A percentile compares a stretch with the other conserved stretches of the same genome.
phyloP scores from a whole-genome alignment of 2,888 invertebrate genomes.

The Tanytarsus gracilentus region DNA sequence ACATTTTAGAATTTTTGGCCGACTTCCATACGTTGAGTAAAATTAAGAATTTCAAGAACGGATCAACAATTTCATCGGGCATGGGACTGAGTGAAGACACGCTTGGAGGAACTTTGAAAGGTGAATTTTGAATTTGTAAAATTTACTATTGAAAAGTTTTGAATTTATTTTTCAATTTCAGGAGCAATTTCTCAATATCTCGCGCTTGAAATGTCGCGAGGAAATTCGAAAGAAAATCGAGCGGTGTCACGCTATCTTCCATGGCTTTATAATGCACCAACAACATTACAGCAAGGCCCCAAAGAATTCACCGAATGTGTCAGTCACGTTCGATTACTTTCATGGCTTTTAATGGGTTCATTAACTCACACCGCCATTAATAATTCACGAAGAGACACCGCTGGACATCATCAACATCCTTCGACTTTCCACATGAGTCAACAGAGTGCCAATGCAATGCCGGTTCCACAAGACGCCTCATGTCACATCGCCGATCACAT shows the following conservation, averaged over 20 bases:
- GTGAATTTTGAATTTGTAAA: too few relatives aligned
- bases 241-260: slow-evolving; percentile 75
- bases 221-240: slow-evolving; percentile 73
- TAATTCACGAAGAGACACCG: slow-evolving; percentile 34
- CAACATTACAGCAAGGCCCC: slow-evolving; percentile 72
- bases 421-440: slow-evolving; percentile 34
- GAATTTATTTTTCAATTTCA: too few relatives aligned
- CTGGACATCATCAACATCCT: slow-evolving; percentile 33
- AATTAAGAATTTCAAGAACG: slow-evolving; percentile 77
- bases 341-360: slow-evolving; percentile 95
- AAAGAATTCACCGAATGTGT: slow-evolving; percentile 94
- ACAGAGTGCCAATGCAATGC: slow-evolving; percentile 51
- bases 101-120: slow-evolving; percentile 90
- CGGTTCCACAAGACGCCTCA: slow-evolving; percentile 91
- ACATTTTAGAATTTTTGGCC: slow-evolving; percentile 88
- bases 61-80: slow-evolving; percentile 41
- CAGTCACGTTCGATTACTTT: slow-evolving; percentile 83
- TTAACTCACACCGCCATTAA: slow-evolving; percentile 73
- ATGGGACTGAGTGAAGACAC: slow-evolving; percentile 89
- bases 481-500: slow-evolving; percentile 93
- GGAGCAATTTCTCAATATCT: slow-evolving; percentile 88
- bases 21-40: slow-evolving; percentile 95
- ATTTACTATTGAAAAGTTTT: too few relatives aligned
- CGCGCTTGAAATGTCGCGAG: slow-evolving; percentile 86
- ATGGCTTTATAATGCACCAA: slow-evolving; percentile 79